Evolutionary conservation across 53 echinoderm and acorn worm genomes (phyloP).

Genomic region (Hippasteria phrygiana): DNA sequence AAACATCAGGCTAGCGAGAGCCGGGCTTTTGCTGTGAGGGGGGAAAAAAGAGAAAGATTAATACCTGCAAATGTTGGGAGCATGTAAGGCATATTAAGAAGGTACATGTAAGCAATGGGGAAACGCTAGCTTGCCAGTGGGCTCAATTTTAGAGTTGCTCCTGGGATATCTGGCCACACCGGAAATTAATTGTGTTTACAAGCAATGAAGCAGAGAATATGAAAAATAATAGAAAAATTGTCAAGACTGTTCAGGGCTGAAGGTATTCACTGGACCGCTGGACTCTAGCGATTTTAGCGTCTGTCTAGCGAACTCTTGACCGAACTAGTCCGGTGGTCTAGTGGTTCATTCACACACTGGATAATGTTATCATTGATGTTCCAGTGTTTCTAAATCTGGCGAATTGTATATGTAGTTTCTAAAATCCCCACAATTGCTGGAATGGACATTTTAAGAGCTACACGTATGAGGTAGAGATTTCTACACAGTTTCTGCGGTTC

Average conservation of each 20-base stretch:
- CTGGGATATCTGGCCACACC: conserved; percentile 3
- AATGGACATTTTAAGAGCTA: too few species aligned
- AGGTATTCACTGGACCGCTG: too few species aligned
- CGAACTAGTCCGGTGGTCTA: too few species aligned
- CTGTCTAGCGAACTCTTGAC: too few species aligned
- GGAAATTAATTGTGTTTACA: background rate
- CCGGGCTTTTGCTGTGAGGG: background rate
- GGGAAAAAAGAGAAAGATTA: background rate
- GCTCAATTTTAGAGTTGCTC: conserved; percentile 4
- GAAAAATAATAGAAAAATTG: background rate
- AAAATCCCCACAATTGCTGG: too few species aligned
- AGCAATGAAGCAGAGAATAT: background rate
- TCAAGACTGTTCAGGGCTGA: background rate
- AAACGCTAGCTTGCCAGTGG: background rate
- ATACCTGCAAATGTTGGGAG: conserved; percentile 29
- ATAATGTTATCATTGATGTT: too few species aligned
- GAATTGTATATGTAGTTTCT: too few species aligned
- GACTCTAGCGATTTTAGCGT: too few species aligned
- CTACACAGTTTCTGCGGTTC: too few species aligned
- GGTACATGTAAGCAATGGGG: background rate
- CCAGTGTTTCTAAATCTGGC: too few species aligned
- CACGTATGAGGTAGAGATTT: too few species aligned
- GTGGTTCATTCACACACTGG: too few species aligned
- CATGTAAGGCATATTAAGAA: conserved; percentile 5
- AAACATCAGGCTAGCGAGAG: background rate